These are phyloP conservation scores for Tetraodon nigroviridis DNA, from an alignment of 2,113 vertebrate genomes.

Conservation along the genomic window DNA sequence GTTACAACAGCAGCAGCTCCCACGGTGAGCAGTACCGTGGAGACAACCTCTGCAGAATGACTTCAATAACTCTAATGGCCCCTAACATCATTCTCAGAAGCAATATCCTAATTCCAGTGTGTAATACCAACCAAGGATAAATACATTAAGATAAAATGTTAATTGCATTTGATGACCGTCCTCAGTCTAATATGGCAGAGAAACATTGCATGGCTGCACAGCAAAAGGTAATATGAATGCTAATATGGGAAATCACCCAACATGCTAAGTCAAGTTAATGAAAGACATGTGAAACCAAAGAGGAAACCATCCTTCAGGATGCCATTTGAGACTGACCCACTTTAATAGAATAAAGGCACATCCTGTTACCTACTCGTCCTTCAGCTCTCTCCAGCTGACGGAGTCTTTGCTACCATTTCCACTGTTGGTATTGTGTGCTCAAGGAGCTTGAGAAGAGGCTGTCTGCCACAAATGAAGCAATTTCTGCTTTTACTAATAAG, in stretches of 20 bases:
- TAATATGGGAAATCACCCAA: slow-evolving; percentile 73
- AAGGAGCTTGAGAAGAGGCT: slow-evolving; percentile 24
- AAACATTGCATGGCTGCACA: slow-evolving; percentile 72
- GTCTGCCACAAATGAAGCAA: too few relatives aligned
- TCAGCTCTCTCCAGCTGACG: slow-evolving; percentile 5
- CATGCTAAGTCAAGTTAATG: slow-evolving; percentile 71
- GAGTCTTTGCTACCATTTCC: slow-evolving; percentile 60
- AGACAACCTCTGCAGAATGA: slow-evolving; percentile 72
- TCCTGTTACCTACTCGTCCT: slow-evolving; percentile 17
- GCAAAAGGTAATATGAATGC: slow-evolving; percentile 77
- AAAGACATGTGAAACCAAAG: slow-evolving; percentile 52
- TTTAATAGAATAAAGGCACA: slow-evolving; percentile 69
- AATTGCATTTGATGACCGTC: slow-evolving; percentile 79
- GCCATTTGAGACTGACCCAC: slow-evolving; percentile 65
- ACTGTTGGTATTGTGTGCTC: slow-evolving; percentile 50
- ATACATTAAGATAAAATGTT: slow-evolving; percentile 78
- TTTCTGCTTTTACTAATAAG: too few relatives aligned
- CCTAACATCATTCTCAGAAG: slow-evolving; percentile 73
- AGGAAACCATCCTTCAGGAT: slow-evolving; percentile 70
- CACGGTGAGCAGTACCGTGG: slow-evolving; percentile 47
- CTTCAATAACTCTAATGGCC: slow-evolving; percentile 76
- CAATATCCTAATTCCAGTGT: slow-evolving; percentile 76
- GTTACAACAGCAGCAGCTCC: slow-evolving; percentile 57
- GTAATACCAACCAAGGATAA: slow-evolving; percentile 73
- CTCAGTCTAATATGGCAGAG: slow-evolving; percentile 75